Evolutionary conservation across 1,140 invertebrate genomes (phyloP).

Genomic region (Drosophila pectinifera): DNA sequence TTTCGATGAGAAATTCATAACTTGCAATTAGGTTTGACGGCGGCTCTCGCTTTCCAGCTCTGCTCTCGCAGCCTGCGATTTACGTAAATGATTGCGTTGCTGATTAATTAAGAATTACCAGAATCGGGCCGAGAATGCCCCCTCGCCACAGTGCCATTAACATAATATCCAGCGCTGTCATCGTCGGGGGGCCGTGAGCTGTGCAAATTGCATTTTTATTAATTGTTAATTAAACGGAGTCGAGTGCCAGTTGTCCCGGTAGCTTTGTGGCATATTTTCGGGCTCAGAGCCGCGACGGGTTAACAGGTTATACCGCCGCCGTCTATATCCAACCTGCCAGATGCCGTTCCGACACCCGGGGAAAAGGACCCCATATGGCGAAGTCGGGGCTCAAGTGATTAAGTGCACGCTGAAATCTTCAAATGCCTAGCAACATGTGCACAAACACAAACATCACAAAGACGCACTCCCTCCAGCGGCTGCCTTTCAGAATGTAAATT

Average conservation of each 20-base stretch:
- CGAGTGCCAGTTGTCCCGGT: slow-evolving; percentile 28
- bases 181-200: slow-evolving; percentile 17
- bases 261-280: slow-evolving; percentile 44
- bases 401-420: slow-evolving; percentile 68
- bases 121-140: slow-evolving; percentile 15
- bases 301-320: slow-evolving; percentile 56
- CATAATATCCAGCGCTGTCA: slow-evolving; percentile 48
- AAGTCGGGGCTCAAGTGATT: slow-evolving; percentile 60
- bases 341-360: slow-evolving; percentile 17
- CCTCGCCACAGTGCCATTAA: slow-evolving; percentile 47
- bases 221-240: slow-evolving; percentile 66
- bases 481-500: slow-evolving; percentile 56
- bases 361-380: slow-evolving; percentile 74
- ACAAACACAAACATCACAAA: slow-evolving; percentile 45
- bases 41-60: slow-evolving; percentile 4
- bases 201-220: slow-evolving; percentile 59
- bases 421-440: slow-evolving; percentile 64
- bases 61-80: slow-evolving; percentile 21
- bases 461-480: background rate
- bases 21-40: slow-evolving; percentile 66
- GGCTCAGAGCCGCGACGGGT: slow-evolving; percentile 14
- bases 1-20: slow-evolving; percentile 75
- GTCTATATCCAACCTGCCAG: slow-evolving; percentile 13
- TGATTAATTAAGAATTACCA: slow-evolving; percentile 72
- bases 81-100: slow-evolving; percentile 38